Conservation (phyloP, 2,113 vertebrate species). For the Rhadina sibilatrix region DNA sequence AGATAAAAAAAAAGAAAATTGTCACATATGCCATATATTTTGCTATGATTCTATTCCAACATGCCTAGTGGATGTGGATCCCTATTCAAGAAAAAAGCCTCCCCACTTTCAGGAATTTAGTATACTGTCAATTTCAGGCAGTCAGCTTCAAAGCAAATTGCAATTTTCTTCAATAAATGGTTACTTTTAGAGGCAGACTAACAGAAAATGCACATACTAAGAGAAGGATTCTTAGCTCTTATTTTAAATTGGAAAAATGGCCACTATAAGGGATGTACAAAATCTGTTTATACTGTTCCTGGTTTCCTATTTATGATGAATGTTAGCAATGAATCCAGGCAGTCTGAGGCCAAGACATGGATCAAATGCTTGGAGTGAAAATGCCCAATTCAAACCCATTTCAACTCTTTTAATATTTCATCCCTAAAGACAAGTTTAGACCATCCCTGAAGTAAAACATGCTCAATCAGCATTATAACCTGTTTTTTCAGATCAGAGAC, state of each 20-base stretch:
- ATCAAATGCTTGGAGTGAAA: background rate
- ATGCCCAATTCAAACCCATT: background rate
- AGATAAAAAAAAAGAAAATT: slow-evolving; percentile 30
- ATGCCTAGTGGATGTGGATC: background rate
- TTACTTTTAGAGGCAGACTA: background rate
- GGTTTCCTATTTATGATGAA: background rate
- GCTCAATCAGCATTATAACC: background rate
- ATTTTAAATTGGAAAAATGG: background rate
- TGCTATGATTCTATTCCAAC: background rate
- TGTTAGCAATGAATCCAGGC: background rate
- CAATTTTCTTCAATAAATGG: background rate
- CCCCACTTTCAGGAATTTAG: background rate
- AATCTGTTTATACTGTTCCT: background rate
- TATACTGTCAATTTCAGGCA: background rate
- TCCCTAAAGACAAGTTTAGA: background rate
- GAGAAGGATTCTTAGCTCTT: background rate
- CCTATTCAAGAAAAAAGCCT: background rate
- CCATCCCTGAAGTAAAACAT: background rate
- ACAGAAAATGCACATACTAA: background rate
- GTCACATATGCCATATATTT: background rate
- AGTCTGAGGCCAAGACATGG: background rate
- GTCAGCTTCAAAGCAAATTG: slow-evolving; percentile 1
- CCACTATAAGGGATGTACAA: background rate
- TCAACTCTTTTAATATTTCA: background rate
- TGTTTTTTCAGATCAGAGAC: background rate